Conservation (phyloP, 2,797 vertebrate genomes). For the Anguilla obscura region DNA sequence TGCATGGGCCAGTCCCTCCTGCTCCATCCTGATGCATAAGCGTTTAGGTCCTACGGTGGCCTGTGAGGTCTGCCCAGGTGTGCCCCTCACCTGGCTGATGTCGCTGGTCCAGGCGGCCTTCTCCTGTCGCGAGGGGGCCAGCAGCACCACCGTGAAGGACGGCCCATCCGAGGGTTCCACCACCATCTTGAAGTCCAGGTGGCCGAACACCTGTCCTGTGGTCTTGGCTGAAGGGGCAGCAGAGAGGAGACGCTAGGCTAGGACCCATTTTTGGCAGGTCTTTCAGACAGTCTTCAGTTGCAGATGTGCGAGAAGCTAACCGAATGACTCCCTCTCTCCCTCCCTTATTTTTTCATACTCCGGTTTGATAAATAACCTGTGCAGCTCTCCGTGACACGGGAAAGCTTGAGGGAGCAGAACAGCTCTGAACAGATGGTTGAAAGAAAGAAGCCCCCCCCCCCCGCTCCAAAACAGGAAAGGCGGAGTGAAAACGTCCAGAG, state of each 20-base stretch:
- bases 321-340: neutral
- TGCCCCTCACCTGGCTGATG: constrained; percentile 88
- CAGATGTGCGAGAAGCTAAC: neutral
- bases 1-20: neutral
- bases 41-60: neutral
- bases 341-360: neutral
- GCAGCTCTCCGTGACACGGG: neutral
- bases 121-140: constrained; percentile 92
- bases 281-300: neutral
- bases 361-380: neutral
- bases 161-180: constrained; percentile 85
- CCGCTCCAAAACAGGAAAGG: neutral
- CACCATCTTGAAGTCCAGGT: constrained; percentile 94
- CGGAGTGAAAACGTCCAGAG: neutral
- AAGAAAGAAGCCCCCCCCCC: neutral
- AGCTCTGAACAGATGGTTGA: neutral
- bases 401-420: neutral
- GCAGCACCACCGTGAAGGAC: constrained; percentile 88
- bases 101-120: constrained; percentile 98
- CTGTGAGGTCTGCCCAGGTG: neutral
- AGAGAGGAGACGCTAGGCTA: neutral
- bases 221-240: constrained; percentile 75
- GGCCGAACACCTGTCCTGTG: constrained; percentile 89
- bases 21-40: neutral
- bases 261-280: neutral